These are phyloP conservation scores for Himalopsyche tibetana DNA, from an alignment of 2,888 invertebrate genomes.

Conservation along the genomic window DNA sequence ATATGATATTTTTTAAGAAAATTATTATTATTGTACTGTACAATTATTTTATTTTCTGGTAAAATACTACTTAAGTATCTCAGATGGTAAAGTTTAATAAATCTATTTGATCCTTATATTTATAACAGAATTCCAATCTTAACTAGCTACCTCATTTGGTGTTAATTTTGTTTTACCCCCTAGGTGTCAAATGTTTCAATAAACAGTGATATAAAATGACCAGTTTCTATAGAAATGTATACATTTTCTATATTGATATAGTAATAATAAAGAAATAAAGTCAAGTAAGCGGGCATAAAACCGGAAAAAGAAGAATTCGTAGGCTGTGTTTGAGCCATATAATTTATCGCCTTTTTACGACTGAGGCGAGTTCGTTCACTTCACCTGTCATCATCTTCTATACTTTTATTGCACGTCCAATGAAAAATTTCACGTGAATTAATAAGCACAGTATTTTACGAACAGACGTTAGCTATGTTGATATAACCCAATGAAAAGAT, in stretches of 20 bases:
- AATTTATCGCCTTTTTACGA: slow-evolving; percentile 49
- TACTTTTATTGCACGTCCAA: slow-evolving; percentile 60
- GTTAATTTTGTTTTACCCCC: slow-evolving; percentile 18
- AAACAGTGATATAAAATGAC: slow-evolving; percentile 8
- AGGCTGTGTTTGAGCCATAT: slow-evolving; percentile 30
- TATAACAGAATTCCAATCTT: no score
- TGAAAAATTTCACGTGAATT: slow-evolving; percentile 45
- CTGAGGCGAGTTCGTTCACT: slow-evolving; percentile 54
- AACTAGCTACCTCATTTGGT: not conserved
- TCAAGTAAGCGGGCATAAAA: slow-evolving; percentile 4
- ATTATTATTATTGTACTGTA: no score
- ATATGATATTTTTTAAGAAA: no score
- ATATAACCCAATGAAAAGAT: slow-evolving; percentile 34
- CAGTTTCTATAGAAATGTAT: slow-evolving; percentile 2
- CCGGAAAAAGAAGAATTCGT: slow-evolving; percentile 30
- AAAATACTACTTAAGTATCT: no score
- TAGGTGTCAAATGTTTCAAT: slow-evolving; percentile 15
- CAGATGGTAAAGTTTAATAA: no score
- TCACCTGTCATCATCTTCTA: slow-evolving; percentile 52
- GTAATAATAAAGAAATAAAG: slow-evolving; percentile 26
- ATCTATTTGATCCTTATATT: no score
- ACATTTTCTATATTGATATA: not conserved
- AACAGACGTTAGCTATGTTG: not conserved
- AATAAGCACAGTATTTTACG: slow-evolving; percentile 21
- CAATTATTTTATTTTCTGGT: no score